phyloP scores from a whole-genome alignment of 2,113 vertebrate species.

The Rhea americana region DNA sequence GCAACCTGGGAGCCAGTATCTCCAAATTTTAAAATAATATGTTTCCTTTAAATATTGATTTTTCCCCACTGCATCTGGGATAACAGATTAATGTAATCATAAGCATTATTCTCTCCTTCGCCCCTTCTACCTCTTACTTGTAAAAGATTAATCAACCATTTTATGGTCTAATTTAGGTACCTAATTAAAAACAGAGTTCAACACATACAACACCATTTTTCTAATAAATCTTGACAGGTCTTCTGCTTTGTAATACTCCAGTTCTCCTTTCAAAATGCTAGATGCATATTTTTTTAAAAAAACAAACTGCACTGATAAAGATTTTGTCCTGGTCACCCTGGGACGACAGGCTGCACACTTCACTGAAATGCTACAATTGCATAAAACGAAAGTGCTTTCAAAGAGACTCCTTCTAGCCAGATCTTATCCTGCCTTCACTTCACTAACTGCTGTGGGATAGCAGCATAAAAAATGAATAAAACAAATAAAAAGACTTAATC shows the following conservation, averaged over 20 bases:
- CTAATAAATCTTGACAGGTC: constrained; percentile 77
- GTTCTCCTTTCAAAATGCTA: constrained; percentile 52
- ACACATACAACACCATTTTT: constrained; percentile 69
- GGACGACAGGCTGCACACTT: rapidly evolving
- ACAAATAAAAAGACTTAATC: background rate
- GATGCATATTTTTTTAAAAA: background rate
- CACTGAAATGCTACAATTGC: background rate
- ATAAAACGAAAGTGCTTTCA: constrained; percentile 38
- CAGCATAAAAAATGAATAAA: background rate
- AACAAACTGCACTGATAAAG: background rate
- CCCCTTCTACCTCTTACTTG: constrained; percentile 66
- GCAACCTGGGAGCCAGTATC: background rate
- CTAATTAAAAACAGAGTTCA: constrained; percentile 82
- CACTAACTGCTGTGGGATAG: background rate
- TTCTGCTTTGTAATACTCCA: constrained; percentile 15
- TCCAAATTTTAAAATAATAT: constrained; percentile 40
- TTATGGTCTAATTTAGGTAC: constrained; percentile 80
- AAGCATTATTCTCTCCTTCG: constrained; percentile 57
- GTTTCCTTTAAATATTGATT: constrained; percentile 53
- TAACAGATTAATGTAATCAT: constrained; percentile 71
- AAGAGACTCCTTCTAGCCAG: background rate
- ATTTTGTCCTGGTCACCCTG: background rate
- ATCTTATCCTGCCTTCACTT: constrained; percentile 1
- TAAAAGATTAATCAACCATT: constrained; percentile 85
- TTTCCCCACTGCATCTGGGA: constrained; percentile 53